These are phyloP conservation scores for Pyrrhura leucotis DNA, from an alignment of 2,797 vertebrate genomes.

Conservation along the genomic window DNA sequence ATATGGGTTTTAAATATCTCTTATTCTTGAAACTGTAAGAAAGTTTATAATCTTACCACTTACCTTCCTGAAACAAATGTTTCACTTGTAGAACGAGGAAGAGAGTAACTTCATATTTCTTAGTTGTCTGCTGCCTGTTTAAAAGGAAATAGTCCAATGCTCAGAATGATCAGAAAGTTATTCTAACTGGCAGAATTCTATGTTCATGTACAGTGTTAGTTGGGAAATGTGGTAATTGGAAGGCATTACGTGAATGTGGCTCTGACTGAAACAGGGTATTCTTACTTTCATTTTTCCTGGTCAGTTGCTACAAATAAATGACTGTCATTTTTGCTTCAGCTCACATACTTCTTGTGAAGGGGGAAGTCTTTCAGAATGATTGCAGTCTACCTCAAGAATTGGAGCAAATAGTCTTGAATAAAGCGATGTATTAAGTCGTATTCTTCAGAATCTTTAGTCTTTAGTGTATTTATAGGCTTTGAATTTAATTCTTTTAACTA, in stretches of 20 bases:
- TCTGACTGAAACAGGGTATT: background rate
- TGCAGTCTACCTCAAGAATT: background rate
- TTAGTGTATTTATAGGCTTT: background rate
- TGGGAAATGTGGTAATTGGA: background rate
- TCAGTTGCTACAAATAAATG: background rate
- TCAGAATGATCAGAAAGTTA: background rate
- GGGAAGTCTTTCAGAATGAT: background rate
- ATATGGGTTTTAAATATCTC: background rate
- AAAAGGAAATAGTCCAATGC: background rate
- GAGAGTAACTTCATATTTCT: background rate
- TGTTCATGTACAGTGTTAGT: background rate
- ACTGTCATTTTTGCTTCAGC: background rate
- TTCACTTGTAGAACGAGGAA: background rate
- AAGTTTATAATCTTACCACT: background rate
- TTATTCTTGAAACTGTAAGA: background rate
- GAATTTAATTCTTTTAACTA: background rate
- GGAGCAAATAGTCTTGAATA: background rate
- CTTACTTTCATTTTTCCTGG: background rate
- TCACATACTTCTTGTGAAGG: background rate
- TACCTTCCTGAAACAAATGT: background rate
- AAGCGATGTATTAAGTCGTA: background rate
- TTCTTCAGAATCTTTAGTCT: background rate
- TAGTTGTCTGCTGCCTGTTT: background rate
- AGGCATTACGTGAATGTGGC: background rate
- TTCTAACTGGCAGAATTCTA: background rate